Evolutionary conservation across 2,797 vertebrate species (phyloP).

Genomic region (Loriculus beryllinus): DNA sequence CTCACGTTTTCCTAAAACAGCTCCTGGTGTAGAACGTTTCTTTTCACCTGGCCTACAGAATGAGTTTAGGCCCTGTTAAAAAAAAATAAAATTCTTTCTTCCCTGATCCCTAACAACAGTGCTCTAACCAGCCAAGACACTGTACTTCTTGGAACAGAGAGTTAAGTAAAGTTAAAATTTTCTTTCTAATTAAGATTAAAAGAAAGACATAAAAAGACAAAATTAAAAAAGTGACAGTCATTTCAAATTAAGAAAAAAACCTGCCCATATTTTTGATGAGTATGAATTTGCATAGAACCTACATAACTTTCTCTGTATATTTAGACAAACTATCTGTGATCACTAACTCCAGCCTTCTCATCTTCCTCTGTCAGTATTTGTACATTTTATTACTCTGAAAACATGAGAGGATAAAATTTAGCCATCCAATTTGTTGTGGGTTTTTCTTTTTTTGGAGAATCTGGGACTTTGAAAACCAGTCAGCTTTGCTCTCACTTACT

Average conservation of each 20-base stretch:
- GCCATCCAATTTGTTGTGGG: background rate
- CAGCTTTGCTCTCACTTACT: background rate
- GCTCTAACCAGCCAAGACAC: background rate
- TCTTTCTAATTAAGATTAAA: no score
- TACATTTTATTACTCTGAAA: background rate
- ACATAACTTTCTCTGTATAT: background rate
- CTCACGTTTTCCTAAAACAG: background rate
- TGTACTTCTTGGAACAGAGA: background rate
- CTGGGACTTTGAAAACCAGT: background rate
- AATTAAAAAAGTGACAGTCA: background rate
- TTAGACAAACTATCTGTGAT: background rate
- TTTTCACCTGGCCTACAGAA: background rate
- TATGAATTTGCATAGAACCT: background rate
- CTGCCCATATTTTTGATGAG: background rate
- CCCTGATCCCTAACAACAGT: background rate
- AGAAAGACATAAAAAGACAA: background rate
- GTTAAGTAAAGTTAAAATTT: no score
- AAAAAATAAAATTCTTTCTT: background rate
- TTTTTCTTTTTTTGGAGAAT: background rate
- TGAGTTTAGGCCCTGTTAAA: background rate
- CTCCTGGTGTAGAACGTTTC: background rate
- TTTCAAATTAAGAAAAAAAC: background rate
- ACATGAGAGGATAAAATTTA: background rate
- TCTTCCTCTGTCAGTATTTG: background rate
- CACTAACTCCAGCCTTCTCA: background rate